These are phyloP conservation scores for Actinernus sp. DNA, from an alignment of 92 coral and sea anemone species.

Conservation along the genomic window DNA sequence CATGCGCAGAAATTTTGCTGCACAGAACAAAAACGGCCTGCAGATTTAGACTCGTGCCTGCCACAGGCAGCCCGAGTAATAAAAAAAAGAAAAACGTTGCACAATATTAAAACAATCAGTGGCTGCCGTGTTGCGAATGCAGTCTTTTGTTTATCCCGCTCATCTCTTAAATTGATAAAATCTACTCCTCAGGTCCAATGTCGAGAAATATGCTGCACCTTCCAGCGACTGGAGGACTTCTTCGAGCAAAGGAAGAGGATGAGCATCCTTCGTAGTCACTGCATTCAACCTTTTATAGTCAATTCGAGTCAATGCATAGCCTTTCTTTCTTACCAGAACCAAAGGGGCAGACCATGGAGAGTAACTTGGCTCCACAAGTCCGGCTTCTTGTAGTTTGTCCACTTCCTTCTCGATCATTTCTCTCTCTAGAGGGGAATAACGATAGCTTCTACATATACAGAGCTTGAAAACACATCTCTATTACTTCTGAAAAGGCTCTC, in stretches of 20 bases:
- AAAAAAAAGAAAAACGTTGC: too few species aligned
- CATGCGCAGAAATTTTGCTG: too few species aligned
- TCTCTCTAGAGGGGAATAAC: background rate
- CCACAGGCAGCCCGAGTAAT: too few species aligned
- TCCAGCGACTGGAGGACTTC: slow-evolving; percentile 7
- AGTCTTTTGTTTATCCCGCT: background rate
- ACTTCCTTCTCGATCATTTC: background rate
- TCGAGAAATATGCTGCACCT: background rate
- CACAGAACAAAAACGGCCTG: too few species aligned
- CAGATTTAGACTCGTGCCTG: too few species aligned
- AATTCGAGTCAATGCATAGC: background rate
- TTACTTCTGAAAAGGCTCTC: too few species aligned
- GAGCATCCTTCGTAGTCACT: background rate
- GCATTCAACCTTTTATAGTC: background rate
- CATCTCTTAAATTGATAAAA: background rate
- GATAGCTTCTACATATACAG: background rate
- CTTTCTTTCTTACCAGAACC: background rate
- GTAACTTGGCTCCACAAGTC: background rate
- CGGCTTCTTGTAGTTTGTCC: background rate
- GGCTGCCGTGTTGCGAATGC: slow-evolving; percentile 1
- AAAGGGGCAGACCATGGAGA: background rate
- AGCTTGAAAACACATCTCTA: too few species aligned
- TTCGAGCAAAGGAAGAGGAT: slow-evolving; percentile 1
- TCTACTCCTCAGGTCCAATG: slow-evolving; percentile 1
- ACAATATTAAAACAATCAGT: too few species aligned